These are phyloP conservation scores for Carassius gibelio DNA, from an alignment of 2,113 vertebrate species.

Conservation along the genomic window DNA sequence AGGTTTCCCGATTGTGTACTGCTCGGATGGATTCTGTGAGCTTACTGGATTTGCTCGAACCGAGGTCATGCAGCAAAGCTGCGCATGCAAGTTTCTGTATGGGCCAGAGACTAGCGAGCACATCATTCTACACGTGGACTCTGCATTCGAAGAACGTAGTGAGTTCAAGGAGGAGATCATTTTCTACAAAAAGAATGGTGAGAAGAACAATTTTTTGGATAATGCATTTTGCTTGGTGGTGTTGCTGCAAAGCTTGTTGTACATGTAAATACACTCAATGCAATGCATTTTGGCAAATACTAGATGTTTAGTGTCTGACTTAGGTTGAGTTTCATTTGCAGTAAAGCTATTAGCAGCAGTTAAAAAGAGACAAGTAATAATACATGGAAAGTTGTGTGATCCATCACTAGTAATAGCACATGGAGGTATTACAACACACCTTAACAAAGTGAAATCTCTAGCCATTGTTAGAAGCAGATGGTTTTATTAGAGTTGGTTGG, in stretches of 20 bases:
- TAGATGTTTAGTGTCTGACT: neutral
- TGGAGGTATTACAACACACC: slow-evolving; percentile 5
- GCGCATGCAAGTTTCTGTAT: slow-evolving; percentile 94
- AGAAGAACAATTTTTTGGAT: neutral
- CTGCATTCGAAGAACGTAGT: slow-evolving; percentile 89
- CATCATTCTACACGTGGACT: slow-evolving; percentile 90
- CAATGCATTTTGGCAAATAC: neutral
- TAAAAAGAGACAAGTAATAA: neutral
- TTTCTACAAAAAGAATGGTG: slow-evolving; percentile 90
- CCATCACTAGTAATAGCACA: slow-evolving; percentile 17
- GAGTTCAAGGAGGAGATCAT: slow-evolving; percentile 98
- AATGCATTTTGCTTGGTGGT: neutral
- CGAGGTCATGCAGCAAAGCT: slow-evolving; percentile 99
- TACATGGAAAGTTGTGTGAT: neutral
- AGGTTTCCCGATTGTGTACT: slow-evolving; percentile 97
- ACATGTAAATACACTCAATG: neutral
- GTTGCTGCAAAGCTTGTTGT: neutral
- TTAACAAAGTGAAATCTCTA: slow-evolving; percentile 6
- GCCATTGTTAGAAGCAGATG: slow-evolving; percentile 21
- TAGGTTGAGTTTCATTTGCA: neutral
- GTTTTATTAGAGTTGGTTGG: slow-evolving; percentile 20
- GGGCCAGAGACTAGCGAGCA: slow-evolving; percentile 91
- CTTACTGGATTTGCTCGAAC: slow-evolving; percentile 92
- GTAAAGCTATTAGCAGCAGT: neutral
- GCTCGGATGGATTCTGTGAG: slow-evolving; percentile 99